A percentile compares a stretch with the other conserved stretches of the same genome.
These are phyloP conservation scores for Thereva unica DNA, from an alignment of 2,888 invertebrate genomes.

Conservation along the genomic window DNA sequence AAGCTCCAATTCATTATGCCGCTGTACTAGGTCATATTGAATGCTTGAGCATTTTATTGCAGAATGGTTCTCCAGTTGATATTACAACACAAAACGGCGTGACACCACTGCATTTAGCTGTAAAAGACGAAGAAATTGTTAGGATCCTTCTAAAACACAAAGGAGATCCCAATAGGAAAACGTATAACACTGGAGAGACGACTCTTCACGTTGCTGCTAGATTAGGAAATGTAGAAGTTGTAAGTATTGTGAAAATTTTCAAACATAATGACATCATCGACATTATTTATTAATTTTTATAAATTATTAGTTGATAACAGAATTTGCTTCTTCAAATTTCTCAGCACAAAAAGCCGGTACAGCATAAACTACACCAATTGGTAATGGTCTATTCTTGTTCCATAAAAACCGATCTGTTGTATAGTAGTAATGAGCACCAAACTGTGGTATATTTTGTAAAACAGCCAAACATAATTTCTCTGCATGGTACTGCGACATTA, in stretches of 20 bases:
- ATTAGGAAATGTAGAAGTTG: constrained; percentile 62
- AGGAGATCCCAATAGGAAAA: constrained; percentile 65
- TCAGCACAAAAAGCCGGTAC: constrained; percentile 20
- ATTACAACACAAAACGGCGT: constrained; percentile 67
- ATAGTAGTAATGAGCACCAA: constrained; percentile 36
- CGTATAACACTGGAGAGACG: constrained; percentile 63
- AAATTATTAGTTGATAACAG: background rate
- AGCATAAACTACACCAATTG: constrained; percentile 27
- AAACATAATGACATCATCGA: background rate
- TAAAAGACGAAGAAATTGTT: constrained; percentile 64
- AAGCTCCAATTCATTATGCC: constrained; percentile 75
- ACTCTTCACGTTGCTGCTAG: constrained; percentile 68
- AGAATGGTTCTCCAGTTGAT: constrained; percentile 67
- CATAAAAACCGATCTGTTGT: constrained; percentile 1
- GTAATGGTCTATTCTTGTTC: constrained; percentile 5
- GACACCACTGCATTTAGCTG: constrained; percentile 71
- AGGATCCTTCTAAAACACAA: constrained; percentile 63
- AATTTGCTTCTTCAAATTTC: background rate
- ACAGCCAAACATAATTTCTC: constrained; percentile 28
- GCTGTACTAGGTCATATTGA: constrained; percentile 68
- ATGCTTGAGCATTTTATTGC: constrained; percentile 65
- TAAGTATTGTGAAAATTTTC: constrained; percentile 46
- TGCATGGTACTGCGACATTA: background rate
- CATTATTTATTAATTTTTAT: too few species aligned
- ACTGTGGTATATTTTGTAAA: constrained; percentile 29